These are phyloP conservation scores for Pseudomugil gertrudae DNA, from an alignment of 2,797 vertebrate species.

Conservation along the genomic window DNA sequence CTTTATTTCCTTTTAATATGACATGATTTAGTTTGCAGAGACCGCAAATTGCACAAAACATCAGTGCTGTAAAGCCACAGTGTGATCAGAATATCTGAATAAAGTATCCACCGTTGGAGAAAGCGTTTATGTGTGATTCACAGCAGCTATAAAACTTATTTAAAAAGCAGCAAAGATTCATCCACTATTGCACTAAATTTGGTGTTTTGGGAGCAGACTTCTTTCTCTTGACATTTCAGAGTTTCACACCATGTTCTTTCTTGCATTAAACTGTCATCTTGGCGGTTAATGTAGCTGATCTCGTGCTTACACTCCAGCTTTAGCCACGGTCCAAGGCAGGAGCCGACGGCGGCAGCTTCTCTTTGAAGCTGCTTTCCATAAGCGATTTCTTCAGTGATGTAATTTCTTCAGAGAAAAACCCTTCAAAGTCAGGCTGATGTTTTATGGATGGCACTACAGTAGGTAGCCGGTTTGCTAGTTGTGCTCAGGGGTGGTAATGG, in stretches of 20 bases:
- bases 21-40: slow-evolving; percentile 26
- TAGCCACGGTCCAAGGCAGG: slow-evolving; percentile 29
- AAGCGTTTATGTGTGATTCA: slow-evolving; percentile 28
- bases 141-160: slow-evolving; percentile 1
- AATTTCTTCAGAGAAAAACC: slow-evolving; percentile 68
- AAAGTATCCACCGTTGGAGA: slow-evolving; percentile 9
- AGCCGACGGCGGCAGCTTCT: slow-evolving; percentile 11
- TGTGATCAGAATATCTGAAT: slow-evolving; percentile 12
- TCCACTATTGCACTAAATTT: slow-evolving; percentile 3
- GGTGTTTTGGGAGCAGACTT: not conserved
- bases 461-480: slow-evolving; percentile 49
- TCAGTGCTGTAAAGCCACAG: slow-evolving; percentile 12
- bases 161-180: slow-evolving; percentile 5
- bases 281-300: slow-evolving; percentile 32
- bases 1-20: slow-evolving; percentile 13
- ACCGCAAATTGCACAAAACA: slow-evolving; percentile 22
- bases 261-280: slow-evolving; percentile 19
- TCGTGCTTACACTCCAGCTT: slow-evolving; percentile 23
- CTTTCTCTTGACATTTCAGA: slow-evolving; percentile 26
- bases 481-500: slow-evolving; percentile 50
- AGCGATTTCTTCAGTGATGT: slow-evolving; percentile 61
- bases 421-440: slow-evolving; percentile 60
- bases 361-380: slow-evolving; percentile 55
- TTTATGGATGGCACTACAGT: slow-evolving; percentile 66
- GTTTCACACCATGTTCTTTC: slow-evolving; percentile 22